A percentile compares a stretch with the other conserved stretches of the same genome.
Conservation (phyloP, 2,113 vertebrate species). For the Alexandromys fortis region DNA sequence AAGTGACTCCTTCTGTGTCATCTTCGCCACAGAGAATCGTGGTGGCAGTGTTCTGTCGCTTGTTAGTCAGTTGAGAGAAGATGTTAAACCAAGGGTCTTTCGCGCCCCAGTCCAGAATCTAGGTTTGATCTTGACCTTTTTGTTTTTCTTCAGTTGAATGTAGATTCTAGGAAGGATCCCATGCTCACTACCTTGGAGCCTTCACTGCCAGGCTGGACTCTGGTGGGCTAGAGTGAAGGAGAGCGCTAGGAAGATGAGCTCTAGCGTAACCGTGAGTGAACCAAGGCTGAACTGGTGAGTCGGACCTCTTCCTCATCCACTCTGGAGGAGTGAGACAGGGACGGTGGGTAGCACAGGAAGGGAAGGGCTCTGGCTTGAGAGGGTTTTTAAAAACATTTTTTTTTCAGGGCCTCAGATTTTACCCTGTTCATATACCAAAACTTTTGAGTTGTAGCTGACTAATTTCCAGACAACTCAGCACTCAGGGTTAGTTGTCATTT, state of each 20-base stretch:
- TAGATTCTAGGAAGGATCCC: conserved; percentile 13
- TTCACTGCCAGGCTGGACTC: neutral
- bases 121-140: conserved; percentile 37
- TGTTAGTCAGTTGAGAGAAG: neutral
- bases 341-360: neutral
- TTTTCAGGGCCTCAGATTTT: neutral
- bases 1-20: neutral
- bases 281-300: conserved; percentile 78
- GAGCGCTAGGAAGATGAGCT: conserved; percentile 62
- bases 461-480: neutral
- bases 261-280: conserved; percentile 60
- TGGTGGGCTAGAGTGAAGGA: conserved; percentile 14
- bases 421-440: neutral
- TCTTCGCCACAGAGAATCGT: neutral
- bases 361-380: neutral
- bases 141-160: conserved; percentile 38
- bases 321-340: neutral
- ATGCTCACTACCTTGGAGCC: neutral
- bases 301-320: neutral
- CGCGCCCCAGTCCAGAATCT: neutral
- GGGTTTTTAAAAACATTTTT: no score
- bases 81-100: neutral
- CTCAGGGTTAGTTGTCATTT: neutral
- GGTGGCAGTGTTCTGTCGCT: neutral
- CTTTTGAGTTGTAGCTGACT: neutral